These are phyloP conservation scores for Dynastes grantii DNA, from an alignment of 2,888 invertebrate genomes.

Conservation along the genomic window DNA sequence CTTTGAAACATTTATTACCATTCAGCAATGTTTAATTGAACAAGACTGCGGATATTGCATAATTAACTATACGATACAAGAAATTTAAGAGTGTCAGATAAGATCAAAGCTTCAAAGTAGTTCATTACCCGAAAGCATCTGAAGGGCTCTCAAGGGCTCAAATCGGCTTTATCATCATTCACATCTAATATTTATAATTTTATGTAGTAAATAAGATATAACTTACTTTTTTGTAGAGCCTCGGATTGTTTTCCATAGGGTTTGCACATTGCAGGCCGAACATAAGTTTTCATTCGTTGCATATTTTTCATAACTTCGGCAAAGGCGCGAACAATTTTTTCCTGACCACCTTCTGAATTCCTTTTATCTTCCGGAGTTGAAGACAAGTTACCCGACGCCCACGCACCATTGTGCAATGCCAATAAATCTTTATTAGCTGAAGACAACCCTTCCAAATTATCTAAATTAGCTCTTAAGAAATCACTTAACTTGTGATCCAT, in stretches of 20 bases:
- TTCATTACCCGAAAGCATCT: conserved; percentile 59
- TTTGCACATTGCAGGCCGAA: conserved; percentile 91
- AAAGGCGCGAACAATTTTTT: conserved; percentile 89
- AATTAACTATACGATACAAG: too few species aligned
- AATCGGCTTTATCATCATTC: conserved; percentile 64
- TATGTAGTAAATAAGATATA: not conserved
- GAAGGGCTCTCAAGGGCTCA: conserved; percentile 64
- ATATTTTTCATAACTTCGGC: conserved; percentile 91
- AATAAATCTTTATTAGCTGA: conserved; percentile 77
- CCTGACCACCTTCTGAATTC: conserved; percentile 78
- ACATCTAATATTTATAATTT: conserved; percentile 10
- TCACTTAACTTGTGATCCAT: conserved; percentile 81
- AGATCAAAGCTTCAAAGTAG: conserved; percentile 57
- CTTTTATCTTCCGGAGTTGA: conserved; percentile 65
- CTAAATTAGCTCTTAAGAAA: conserved; percentile 81
- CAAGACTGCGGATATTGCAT: too few species aligned
- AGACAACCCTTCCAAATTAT: conserved; percentile 77
- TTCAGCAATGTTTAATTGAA: too few species aligned
- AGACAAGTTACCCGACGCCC: conserved; percentile 67
- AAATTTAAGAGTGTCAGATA: conserved; percentile 53
- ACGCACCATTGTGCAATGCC: conserved; percentile 80
- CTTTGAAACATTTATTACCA: too few species aligned
- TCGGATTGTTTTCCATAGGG: conserved; percentile 93
- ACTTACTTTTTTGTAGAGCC: conserved; percentile 88
- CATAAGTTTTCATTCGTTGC: conserved; percentile 91